A percentile compares a stretch with the other conserved stretches of the same genome.
Conservation (phyloP, 2,797 vertebrate species). For the Enteromius anoplus region DNA sequence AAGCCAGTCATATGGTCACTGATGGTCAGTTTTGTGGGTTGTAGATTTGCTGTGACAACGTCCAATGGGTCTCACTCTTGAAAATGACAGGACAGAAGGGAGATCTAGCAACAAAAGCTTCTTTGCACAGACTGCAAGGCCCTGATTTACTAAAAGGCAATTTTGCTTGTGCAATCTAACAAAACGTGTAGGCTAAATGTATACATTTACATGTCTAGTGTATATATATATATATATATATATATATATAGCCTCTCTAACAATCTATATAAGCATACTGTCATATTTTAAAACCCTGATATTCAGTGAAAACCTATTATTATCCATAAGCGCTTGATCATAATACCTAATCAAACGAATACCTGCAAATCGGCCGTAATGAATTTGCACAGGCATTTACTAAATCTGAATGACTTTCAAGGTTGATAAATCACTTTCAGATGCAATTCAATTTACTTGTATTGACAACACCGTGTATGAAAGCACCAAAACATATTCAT, state of each 20-base stretch:
- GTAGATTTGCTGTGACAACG: neutral
- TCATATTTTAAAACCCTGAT: neutral
- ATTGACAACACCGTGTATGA: neutral
- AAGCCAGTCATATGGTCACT: conserved; percentile 27
- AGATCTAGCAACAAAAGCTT: neutral
- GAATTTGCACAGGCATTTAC: conserved; percentile 8
- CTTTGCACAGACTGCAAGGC: neutral
- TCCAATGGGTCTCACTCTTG: neutral
- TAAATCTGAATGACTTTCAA: neutral
- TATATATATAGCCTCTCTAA: no score
- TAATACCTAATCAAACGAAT: conserved; percentile 7
- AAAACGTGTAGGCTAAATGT: neutral
- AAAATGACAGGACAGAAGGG: conserved; percentile 4
- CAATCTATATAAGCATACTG: neutral
- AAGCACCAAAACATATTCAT: conserved; percentile 2
- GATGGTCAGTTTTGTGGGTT: conserved; percentile 1
- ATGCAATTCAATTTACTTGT: neutral
- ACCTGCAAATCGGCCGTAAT: neutral
- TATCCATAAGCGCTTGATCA: neutral
- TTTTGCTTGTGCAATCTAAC: neutral
- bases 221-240: neutral
- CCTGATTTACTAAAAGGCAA: neutral
- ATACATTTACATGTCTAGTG: neutral
- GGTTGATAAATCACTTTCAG: conserved; percentile 10
- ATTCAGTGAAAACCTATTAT: neutral